Conservation (phyloP, 2,888 invertebrate genomes). For the Epinotia demarniana region DNA sequence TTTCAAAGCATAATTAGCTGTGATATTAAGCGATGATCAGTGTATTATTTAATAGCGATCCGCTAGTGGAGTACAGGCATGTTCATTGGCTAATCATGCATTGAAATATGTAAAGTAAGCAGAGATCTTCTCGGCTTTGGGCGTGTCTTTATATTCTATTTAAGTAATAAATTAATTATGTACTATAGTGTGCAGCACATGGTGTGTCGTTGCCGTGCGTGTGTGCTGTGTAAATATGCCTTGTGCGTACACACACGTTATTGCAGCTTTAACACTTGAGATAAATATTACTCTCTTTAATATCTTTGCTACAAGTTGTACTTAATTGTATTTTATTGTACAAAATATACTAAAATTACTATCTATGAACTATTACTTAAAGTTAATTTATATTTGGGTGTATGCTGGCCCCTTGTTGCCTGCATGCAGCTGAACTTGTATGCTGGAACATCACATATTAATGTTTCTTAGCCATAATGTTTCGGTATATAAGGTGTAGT, state of each 20-base stretch:
- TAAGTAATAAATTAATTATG: conserved; percentile 82
- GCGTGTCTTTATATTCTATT: conserved; percentile 83
- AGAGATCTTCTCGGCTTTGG: conserved; percentile 80
- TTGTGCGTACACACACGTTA: conserved; percentile 83
- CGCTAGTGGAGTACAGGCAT: conserved; percentile 82
- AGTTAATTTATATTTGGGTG: conserved; percentile 82
- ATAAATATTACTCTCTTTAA: conserved; percentile 85
- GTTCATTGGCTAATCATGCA: conserved; percentile 85
- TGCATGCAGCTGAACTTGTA: conserved; percentile 83
- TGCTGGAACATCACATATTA: conserved; percentile 82
- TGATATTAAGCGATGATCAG: conserved; percentile 84
- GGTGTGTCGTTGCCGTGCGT: conserved; percentile 80
- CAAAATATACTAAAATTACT: conserved; percentile 87
- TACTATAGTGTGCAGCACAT: conserved; percentile 83
- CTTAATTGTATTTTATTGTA: conserved; percentile 88
- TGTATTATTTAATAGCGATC: conserved; percentile 83
- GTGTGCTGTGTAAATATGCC: conserved; percentile 85
- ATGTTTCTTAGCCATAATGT: conserved; percentile 80
- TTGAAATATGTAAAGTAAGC: conserved; percentile 83
- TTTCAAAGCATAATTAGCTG: conserved; percentile 86
- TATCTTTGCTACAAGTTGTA: conserved; percentile 89
- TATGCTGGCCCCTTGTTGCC: conserved; percentile 81
- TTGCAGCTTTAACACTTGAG: conserved; percentile 84
- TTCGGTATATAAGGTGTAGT: conserved; percentile 83
- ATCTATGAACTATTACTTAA: conserved; percentile 83